A percentile compares a stretch with the other conserved stretches of the same genome.
phyloP scores from a whole-genome alignment of 2,888 invertebrate genomes.

The Oligia strigilis region DNA sequence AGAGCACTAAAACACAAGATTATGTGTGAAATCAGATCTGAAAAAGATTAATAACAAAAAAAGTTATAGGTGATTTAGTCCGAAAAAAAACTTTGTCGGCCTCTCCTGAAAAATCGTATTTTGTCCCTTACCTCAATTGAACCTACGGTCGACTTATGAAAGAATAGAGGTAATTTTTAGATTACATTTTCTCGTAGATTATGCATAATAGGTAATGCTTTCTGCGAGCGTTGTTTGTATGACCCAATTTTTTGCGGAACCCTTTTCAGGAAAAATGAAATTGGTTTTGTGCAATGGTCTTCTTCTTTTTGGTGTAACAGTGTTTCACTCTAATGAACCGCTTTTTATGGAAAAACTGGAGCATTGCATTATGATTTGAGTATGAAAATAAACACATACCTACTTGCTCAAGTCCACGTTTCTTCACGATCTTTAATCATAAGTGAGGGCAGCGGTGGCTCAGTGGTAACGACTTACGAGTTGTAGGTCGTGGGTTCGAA shows the following conservation, averaged over 20 bases:
- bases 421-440: not conserved
- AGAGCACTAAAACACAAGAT: no score
- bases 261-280: not conserved
- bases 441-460: no score
- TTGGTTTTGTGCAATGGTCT: conserved; percentile 15
- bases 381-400: not conserved
- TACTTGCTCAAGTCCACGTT: not conserved
- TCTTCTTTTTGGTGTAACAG: not conserved
- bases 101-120: no score
- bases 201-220: conserved; percentile 35
- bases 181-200: conserved; percentile 46
- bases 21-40: no score
- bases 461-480: no score
- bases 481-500: no score
- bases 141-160: not conserved
- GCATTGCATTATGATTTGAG: not conserved
- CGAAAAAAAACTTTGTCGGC: no score
- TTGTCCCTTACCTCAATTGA: no score
- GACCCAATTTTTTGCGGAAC: conserved; percentile 20
- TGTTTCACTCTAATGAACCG: not conserved
- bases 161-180: conserved; percentile 55
- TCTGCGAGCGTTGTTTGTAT: conserved; percentile 12
- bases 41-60: no score
- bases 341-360: not conserved
- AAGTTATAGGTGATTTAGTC: no score